These are phyloP conservation scores for Perithous albicinctus DNA, from an alignment of 2,888 invertebrate genomes.

Conservation along the genomic window DNA sequence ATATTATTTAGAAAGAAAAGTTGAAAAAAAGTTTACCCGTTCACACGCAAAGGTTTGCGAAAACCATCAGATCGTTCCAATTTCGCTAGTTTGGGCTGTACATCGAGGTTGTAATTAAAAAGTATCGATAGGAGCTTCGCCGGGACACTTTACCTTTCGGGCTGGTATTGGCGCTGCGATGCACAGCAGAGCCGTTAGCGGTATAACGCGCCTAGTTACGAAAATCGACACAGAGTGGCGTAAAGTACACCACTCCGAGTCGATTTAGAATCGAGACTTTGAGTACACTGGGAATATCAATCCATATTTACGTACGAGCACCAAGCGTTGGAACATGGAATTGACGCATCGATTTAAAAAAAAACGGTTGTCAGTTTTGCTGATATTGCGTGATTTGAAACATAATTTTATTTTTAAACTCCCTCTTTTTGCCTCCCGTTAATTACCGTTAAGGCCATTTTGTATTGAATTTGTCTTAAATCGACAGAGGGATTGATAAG, in stretches of 20 bases:
- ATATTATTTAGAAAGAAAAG: constrained; percentile 1
- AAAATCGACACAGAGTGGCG: too few relatives aligned
- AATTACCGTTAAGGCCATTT: too few relatives aligned
- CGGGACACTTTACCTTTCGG: neutral
- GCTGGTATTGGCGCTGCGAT: neutral
- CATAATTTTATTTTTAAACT: too few relatives aligned
- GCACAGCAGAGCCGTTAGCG: neutral
- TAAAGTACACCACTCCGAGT: neutral
- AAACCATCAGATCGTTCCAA: constrained; percentile 40
- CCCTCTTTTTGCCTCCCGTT: too few relatives aligned
- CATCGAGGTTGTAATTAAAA: constrained; percentile 71
- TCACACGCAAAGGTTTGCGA: neutral
- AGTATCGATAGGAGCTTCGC: constrained; percentile 70
- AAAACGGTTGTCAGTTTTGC: too few relatives aligned
- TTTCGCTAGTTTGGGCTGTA: constrained; percentile 56
- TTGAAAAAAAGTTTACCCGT: constrained; percentile 27
- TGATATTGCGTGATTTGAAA: too few relatives aligned
- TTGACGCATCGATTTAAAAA: too few relatives aligned
- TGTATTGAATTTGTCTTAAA: too few relatives aligned
- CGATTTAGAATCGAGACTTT: constrained; percentile 1
- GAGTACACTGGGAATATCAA: too few relatives aligned
- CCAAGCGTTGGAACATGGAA: too few relatives aligned
- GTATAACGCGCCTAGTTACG: neutral
- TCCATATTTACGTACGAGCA: neutral
- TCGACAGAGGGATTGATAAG: too few relatives aligned